phyloP scores from a whole-genome alignment of 2,797 vertebrate species.

The Cynodonichthys magdalenae region DNA sequence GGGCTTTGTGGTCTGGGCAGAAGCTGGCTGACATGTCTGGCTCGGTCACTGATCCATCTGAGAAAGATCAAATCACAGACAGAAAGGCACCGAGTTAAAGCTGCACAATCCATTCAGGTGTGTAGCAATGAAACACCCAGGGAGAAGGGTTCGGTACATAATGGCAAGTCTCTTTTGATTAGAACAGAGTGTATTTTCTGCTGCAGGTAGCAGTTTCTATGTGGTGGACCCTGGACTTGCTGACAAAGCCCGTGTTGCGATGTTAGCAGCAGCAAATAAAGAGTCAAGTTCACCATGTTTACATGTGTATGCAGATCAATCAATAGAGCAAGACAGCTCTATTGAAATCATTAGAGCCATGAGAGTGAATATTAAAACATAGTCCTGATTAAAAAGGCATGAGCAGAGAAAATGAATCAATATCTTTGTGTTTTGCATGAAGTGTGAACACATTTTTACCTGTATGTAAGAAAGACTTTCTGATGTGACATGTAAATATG shows the following conservation, averaged over 20 bases:
- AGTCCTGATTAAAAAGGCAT: conserved; percentile 71
- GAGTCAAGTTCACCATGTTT: conserved; percentile 45
- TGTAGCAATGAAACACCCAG: conserved; percentile 15
- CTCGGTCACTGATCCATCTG: conserved; percentile 92
- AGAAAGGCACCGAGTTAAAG: conserved; percentile 1
- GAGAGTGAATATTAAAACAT: conserved; percentile 54
- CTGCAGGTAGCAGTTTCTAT: conserved; percentile 35
- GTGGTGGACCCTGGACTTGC: conserved; percentile 20
- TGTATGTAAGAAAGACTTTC: neutral
- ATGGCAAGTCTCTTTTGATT: conserved; percentile 53
- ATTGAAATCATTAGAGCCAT: conserved; percentile 61
- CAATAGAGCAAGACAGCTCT: conserved; percentile 62
- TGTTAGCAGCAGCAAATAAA: conserved; percentile 56
- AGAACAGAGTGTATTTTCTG: conserved; percentile 57
- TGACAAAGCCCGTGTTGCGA: conserved; percentile 48
- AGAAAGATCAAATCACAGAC: conserved; percentile 37
- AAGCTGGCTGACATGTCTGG: conserved; percentile 96
- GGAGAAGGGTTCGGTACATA: conserved; percentile 29
- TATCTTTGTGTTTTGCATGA: conserved; percentile 34
- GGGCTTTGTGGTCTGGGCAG: conserved; percentile 97
- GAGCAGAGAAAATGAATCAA: conserved; percentile 62
- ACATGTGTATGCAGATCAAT: conserved; percentile 57
- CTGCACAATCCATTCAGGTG: conserved; percentile 13
- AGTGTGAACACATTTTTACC: conserved; percentile 24
- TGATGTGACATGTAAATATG: conserved; percentile 16